These are phyloP conservation scores for Lissonota sp. DNA, from an alignment of 2,888 invertebrate species.

Conservation along the genomic window DNA sequence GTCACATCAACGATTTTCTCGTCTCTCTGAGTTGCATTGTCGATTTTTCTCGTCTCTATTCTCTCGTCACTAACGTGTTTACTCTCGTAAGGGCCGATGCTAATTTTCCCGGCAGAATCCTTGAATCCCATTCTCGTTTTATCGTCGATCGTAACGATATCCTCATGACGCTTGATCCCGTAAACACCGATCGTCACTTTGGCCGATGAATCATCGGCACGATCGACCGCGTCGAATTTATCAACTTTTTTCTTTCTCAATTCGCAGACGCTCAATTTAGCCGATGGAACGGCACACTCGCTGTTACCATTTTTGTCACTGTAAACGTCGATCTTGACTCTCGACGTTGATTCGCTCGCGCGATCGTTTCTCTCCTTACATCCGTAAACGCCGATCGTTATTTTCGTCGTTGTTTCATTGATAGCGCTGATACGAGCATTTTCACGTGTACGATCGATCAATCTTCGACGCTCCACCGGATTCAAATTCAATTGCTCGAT, in stretches of 20 bases:
- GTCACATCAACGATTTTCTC: conserved; percentile 59
- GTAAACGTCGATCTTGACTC: conserved; percentile 52
- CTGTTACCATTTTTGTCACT: conserved; percentile 61
- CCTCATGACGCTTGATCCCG: conserved; percentile 39
- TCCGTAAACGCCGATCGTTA: conserved; percentile 81
- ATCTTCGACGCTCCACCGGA: conserved; percentile 78
- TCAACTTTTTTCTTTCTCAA: conserved; percentile 39
- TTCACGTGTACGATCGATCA: conserved; percentile 75
- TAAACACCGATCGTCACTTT: conserved; percentile 66
- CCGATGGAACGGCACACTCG: conserved; percentile 42
- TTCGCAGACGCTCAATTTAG: conserved; percentile 51
- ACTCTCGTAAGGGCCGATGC: conserved; percentile 33
- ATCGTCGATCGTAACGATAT: conserved; percentile 37
- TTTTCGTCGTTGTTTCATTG: conserved; percentile 71
- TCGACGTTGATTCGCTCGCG: conserved; percentile 45
- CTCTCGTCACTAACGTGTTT: conserved; percentile 12
- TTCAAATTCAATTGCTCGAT: conserved; percentile 82
- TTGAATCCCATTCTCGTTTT: conserved; percentile 8
- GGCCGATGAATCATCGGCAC: conserved; percentile 39
- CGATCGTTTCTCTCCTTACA: conserved; percentile 74
- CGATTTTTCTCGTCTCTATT: conserved; percentile 21
- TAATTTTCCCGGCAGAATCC: conserved; percentile 45
- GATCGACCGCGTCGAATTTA: conserved; percentile 53
- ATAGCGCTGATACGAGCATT: conserved; percentile 64
- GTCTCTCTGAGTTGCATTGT: conserved; percentile 42